Evolutionary conservation across 2,797 vertebrate species (phyloP), one percentile per base, ranked within the genome.

Genomic region (Premnoplex brunnescens): DNA sequence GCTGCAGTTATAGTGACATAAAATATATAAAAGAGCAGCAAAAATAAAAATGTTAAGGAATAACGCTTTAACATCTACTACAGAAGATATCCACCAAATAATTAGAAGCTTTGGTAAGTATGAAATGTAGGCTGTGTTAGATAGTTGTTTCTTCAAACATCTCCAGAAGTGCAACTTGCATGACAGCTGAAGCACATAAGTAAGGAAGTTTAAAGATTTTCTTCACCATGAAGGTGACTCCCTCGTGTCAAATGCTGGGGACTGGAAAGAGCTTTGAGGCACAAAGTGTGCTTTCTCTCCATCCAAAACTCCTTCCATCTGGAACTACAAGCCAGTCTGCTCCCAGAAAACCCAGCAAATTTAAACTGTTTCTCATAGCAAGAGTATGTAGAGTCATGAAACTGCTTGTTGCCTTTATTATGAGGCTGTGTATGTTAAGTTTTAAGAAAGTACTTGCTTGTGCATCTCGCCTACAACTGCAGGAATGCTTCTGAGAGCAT

Each of bases 401-500:
- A 69, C 44, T 59, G 46, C 41, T 59, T 43, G 20, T 7, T 89
- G 78, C 32, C 36, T 86, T 41, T 69, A 74, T 16, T 37, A 76
- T 30, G 28, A 91, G 75, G 14, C 54, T 32, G 20, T 67, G 22
- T 20, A 46, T 5, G 6, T 39, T 18, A 67, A 84, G 52, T 73
- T 60, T 41, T 58, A 48, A 48, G 41, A 81, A 95, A 81, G 77
- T 93, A 98, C 99, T 92, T 96, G 99, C 99, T 98, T 99, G 96
- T 97, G 98, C 99, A 99, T 99, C 63, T 98, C 97, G 68, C 98
- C 98, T 28, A 99, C 98, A 20, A 97, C 97, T 76, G 98, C 95
- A 49, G 99, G 99, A 95, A 99, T 96, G 10, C 89, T 98, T 96
- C 95, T 97, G 95, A 99, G 98, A 94, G 98, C 98, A 85, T 99